A percentile compares a stretch with the other conserved stretches of the same genome.
These are phyloP conservation scores for Tetramorium simillimum DNA, from an alignment of 1,140 invertebrate genomes.

Conservation along the genomic window DNA sequence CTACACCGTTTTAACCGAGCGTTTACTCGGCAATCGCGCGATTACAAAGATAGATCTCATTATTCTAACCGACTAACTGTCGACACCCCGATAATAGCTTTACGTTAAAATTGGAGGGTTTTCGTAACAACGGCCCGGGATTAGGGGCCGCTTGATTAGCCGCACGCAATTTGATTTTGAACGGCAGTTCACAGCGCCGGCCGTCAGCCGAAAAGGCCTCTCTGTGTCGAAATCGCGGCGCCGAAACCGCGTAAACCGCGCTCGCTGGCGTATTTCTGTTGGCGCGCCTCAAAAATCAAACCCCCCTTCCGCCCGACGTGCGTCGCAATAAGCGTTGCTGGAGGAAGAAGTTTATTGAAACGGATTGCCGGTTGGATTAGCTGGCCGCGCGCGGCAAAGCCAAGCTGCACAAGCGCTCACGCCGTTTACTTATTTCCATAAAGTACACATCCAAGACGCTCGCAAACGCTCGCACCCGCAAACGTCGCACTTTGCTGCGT, in stretches of 20 bases:
- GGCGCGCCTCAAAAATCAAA: conserved; percentile 32
- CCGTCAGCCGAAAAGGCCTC: too few relatives aligned
- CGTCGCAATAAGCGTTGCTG: not conserved
- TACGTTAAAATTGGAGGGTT: not conserved
- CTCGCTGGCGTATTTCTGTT: conserved; percentile 39
- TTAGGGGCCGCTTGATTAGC: conserved; percentile 1
- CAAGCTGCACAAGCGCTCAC: not conserved
- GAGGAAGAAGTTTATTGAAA: conserved; percentile 46
- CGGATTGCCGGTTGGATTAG: conserved; percentile 25
- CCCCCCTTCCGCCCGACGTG: not conserved
- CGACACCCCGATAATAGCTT: not conserved
- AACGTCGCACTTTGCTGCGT: not conserved
- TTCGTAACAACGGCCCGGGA: not conserved
- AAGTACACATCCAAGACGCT: conserved; percentile 1
- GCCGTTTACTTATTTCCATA: conserved; percentile 39
- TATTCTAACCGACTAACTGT: not conserved
- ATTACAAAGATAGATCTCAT: not conserved
- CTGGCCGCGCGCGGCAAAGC: not conserved
- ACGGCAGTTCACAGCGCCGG: not conserved
- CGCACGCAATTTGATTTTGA: conserved; percentile 12
- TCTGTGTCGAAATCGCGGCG: conserved; percentile 6
- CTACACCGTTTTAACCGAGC: not conserved
- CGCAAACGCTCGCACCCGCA: not conserved
- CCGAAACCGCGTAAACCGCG: conserved; percentile 3
- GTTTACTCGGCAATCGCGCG: not conserved